phyloP scores from a whole-genome alignment of 2,113 vertebrate genomes.

The Centropus bengalensis region DNA sequence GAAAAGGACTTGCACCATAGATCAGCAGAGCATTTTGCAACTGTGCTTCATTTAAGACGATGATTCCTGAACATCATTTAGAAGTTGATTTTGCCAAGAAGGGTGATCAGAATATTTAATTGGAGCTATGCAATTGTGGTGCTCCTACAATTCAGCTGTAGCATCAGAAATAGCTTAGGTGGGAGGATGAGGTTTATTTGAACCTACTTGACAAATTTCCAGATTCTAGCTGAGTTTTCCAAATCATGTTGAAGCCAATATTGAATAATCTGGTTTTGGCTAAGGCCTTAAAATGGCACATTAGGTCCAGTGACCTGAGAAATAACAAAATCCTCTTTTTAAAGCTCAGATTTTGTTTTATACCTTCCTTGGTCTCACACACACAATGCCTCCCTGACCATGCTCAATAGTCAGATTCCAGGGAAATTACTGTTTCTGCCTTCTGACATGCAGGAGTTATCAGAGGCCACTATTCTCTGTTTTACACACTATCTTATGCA shows the following conservation, averaged over 20 bases:
- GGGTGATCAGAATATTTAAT: neutral
- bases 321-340: neutral
- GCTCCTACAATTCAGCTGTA: neutral
- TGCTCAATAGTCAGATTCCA: rapidly evolving
- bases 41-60: conserved; percentile 2
- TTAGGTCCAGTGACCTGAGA: neutral
- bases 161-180: neutral
- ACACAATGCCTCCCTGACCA: neutral
- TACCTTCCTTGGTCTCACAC: neutral
- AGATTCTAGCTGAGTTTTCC: neutral
- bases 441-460: neutral
- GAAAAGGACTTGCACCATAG: conserved; percentile 23
- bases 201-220: neutral
- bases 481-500: neutral
- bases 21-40: conserved; percentile 28
- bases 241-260: neutral
- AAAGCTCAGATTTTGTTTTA: neutral
- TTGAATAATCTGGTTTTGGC: neutral
- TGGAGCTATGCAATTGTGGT: neutral
- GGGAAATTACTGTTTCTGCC: neutral
- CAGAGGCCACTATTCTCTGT: neutral
- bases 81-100: neutral
- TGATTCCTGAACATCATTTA: neutral
- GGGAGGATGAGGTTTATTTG: neutral
- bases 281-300: neutral